Evolutionary conservation across 2,797 vertebrate species (phyloP), one percentile per base, ranked within the genome.

Genomic region (Chanos chanos): DNA sequence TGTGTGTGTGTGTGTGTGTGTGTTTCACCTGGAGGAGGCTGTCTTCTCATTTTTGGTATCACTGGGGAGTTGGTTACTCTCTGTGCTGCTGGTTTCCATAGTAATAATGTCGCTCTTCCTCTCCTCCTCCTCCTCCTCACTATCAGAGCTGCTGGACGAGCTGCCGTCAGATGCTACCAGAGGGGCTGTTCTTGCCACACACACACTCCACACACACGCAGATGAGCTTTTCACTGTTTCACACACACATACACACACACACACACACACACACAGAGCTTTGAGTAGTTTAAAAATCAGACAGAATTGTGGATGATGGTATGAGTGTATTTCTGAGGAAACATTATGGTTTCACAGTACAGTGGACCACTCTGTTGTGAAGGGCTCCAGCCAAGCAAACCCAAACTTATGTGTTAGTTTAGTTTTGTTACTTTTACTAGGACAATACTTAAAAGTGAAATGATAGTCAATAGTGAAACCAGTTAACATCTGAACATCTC

Each of bases 131-230:
- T 93, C 91, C 1, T 94, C 92, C 0, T 92, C 88, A 0, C 91
- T 93, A 71, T 89, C 90, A 0, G 94, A 94, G 66, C 89, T 90
- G 5, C 88, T 92, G 0, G 94, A 93, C 49, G 92, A 96, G 69
- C 94, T 95, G 82, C 91, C 94, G 86, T 95, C 93, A 0, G 93
- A 90, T 27, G 90, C 92, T 74, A 90, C 90, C 47, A 93, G 84
- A 0, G 94, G 92, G 0, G 92, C 90, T 70, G 94, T 94, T 64
- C 91, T 88, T 0, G 90, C 70, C 66, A 91, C 91, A 1, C 94
- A 94, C 27, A 92, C 87, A 9, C 90, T 95, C 96, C 96, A 96
- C 33, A 87, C 89, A 67, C 89, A 90, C 0, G 87, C 84, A 80
- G 72, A 24, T 0, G 71, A 70, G 16, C 55, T 50, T 44, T 49